Evolutionary conservation across 2,113 vertebrate species (phyloP).

Genomic region (Oreocharis arfaki): DNA sequence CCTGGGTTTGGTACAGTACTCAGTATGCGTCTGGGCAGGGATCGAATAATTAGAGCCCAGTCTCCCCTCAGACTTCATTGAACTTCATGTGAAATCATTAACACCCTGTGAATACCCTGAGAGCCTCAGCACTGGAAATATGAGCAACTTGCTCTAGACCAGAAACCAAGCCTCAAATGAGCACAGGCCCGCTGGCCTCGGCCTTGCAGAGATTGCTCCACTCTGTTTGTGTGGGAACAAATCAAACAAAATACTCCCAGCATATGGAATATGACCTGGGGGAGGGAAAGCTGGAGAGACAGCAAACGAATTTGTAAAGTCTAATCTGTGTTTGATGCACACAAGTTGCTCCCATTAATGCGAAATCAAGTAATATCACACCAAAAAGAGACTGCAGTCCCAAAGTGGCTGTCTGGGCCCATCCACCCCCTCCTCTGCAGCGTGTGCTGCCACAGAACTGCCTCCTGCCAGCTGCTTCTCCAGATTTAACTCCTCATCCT

Average conservation of each 20-base stretch:
- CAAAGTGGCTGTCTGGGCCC: conserved; percentile 13
- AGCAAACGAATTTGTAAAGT: conserved; percentile 1
- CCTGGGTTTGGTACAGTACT: not conserved
- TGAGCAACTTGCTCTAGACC: not conserved
- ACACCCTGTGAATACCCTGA: not conserved
- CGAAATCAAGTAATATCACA: not conserved
- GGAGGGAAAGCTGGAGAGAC: conserved; percentile 39
- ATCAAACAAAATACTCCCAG: not conserved
- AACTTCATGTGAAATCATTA: not conserved
- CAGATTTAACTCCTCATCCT: not conserved
- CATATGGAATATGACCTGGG: conserved; percentile 40
- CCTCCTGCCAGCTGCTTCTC: conserved; percentile 18
- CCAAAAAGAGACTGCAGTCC: not conserved
- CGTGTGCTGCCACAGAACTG: not conserved
- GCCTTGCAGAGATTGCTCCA: not conserved
- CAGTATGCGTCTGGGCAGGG: not conserved
- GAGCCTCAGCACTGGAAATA: not conserved
- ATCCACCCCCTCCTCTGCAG: not conserved
- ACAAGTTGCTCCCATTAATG: conserved; percentile 20
- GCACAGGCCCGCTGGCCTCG: not conserved
- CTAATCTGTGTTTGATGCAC: conserved; percentile 14
- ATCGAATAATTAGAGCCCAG: not conserved
- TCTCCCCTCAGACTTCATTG: not conserved
- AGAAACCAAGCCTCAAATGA: not conserved
- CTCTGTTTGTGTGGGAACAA: not conserved